phyloP scores from a whole-genome alignment of 1,140 invertebrate species.

The Pseudomyrmex pallidus region DNA sequence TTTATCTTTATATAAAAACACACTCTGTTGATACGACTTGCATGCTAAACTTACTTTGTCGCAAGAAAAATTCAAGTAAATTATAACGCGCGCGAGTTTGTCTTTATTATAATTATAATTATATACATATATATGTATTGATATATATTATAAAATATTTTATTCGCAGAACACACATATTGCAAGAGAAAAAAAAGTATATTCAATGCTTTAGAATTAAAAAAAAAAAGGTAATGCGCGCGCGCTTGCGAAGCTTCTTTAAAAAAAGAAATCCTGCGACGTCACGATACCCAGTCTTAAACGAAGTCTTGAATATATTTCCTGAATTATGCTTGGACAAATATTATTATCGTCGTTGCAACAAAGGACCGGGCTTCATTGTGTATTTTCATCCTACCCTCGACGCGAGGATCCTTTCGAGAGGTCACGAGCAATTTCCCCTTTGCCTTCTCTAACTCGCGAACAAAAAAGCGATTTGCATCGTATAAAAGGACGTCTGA shows the following conservation, averaged over 20 bases:
- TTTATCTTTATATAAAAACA: constrained; percentile 37
- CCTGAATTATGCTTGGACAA: constrained; percentile 64
- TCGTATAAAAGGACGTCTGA: constrained; percentile 71
- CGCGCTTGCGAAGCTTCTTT: neutral
- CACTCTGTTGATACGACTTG: neutral
- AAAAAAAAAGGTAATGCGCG: too few relatives aligned
- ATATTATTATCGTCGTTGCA: constrained; percentile 66
- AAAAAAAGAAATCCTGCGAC: constrained; percentile 47
- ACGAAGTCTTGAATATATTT: constrained; percentile 61
- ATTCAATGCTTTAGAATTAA: too few relatives aligned
- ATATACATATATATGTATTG: too few relatives aligned
- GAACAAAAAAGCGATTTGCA: constrained; percentile 74
- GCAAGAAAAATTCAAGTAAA: constrained; percentile 10
- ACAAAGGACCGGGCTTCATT: constrained; percentile 62
- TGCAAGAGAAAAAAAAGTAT: too few relatives aligned
- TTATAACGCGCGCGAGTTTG: neutral
- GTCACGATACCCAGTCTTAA: constrained; percentile 51
- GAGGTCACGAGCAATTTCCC: constrained; percentile 70
- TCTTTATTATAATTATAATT: neutral
- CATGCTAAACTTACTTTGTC: neutral
- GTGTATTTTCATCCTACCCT: constrained; percentile 56
- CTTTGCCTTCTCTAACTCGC: constrained; percentile 46
- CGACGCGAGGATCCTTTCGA: constrained; percentile 47
- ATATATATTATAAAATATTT: too few relatives aligned
- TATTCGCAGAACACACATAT: too few relatives aligned